Percentiles rank a stretch among this genome's conserved stretches.
Conservation (phyloP, 2,888 invertebrate genomes). For the Macrostomum cliftonense region DNA sequence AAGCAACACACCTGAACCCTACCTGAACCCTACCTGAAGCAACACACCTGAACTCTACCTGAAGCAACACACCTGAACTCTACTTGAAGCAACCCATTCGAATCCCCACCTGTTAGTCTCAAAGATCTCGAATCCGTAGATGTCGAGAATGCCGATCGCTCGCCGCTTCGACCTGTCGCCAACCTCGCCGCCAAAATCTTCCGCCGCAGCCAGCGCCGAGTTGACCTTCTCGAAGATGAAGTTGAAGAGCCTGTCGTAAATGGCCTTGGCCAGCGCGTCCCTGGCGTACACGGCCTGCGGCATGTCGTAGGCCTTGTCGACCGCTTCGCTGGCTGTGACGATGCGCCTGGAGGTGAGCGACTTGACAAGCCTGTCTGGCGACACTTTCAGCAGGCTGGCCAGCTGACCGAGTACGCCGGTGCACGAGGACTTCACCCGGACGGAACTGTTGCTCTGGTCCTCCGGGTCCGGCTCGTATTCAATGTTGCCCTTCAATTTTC, state of each 20-base stretch:
- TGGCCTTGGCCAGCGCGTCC: constrained; percentile 80
- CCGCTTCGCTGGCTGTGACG: constrained; percentile 73
- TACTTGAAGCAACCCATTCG: no score
- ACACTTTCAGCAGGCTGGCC: constrained; percentile 48
- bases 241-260: constrained; percentile 77
- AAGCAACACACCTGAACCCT: no score
- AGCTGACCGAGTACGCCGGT: constrained; percentile 43
- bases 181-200: constrained; percentile 20
- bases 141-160: constrained; percentile 82
- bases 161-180: constrained; percentile 52
- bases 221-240: constrained; percentile 85
- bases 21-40: no score
- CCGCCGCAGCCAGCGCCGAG: constrained; percentile 61
- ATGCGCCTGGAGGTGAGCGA: constrained; percentile 70
- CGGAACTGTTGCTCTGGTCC: constrained; percentile 20
- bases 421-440: constrained; percentile 38
- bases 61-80: no score
- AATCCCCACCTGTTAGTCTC: constrained; percentile 84
- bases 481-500: constrained; percentile 45
- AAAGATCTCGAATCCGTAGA: constrained; percentile 96
- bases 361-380: constrained; percentile 49
- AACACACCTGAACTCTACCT: no score
- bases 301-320: constrained; percentile 70
- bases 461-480: constrained; percentile 41
- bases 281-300: constrained; percentile 66